Base-by-base conservation (phyloP, 2,797 vertebrate genomes). In the Picus viridis region DNA sequence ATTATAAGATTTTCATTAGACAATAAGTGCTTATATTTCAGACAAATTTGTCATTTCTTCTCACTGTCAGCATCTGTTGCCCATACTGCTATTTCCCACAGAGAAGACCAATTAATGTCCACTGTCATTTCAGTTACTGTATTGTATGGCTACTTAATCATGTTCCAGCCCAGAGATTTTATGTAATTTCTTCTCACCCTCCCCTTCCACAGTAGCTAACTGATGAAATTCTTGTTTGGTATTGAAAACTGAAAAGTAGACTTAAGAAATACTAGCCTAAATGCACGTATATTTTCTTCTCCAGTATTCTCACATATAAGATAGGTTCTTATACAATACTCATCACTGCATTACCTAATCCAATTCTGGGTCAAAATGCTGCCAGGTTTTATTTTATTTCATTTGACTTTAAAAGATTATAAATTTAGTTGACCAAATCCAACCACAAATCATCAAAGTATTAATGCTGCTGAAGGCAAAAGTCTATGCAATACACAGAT, bases 51-150 rank as follows among this genome's bases (percentile, higher is more conserved):
- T 29, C 6, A 16, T 75, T 87, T 89, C 67, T 88, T 79, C 69
- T 93, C 57, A 45, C 53, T 75, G 58, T 69, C 70, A 92, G 58
- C 49, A 54, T 74, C 64, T 88, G 70, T 87, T 94, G 43, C 73
- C 61, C 59, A 34, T 63, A 83, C 39, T 45, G 68, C n/a, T 86
- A 75, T 90, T 88, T 93, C 85, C 90, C 79, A 89, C 80, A 83
- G 95, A 62, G 83, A 93, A 94, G 68, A 84, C 73, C 86, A 94
- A 87, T 88, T 95, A 92, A 86, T 76, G 65, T 80, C 77, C 75
- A 41, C 53, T 67, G 53, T 88, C 7, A 0, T 92, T 97, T 93
- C 73, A 56, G 62, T 90, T 88, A 69, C 70, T 26, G 2, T 80
- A 47, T 73, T 80, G 89, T 88, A 74, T 6, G 65, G 78, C 56